Evolutionary conservation across 1,140 invertebrate species (phyloP).

Genomic region (Drosophila pandora): DNA sequence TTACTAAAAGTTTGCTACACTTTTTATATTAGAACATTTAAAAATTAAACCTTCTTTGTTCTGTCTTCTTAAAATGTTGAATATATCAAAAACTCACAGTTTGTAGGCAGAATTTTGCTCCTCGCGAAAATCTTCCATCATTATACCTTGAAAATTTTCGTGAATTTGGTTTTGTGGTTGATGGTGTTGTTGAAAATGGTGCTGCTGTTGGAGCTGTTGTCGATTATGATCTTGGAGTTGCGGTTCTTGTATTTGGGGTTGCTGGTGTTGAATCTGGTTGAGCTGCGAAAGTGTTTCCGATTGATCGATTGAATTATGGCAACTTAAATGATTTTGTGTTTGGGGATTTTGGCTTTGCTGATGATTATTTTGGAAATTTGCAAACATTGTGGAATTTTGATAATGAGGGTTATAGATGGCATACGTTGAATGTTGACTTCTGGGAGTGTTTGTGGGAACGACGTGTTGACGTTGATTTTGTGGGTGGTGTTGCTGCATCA

Average conservation of each 20-base stretch:
- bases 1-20: too few relatives aligned
- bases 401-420: conserved; percentile 55
- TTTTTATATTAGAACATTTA: too few relatives aligned
- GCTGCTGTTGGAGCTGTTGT: conserved; percentile 16
- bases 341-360: conserved; percentile 37
- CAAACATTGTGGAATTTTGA: conserved; percentile 59
- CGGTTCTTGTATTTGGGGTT: not conserved
- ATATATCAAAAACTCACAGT: conserved; percentile 58
- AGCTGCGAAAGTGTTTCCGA: conserved; percentile 7
- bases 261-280: conserved; percentile 4
- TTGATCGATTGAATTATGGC: conserved; percentile 41
- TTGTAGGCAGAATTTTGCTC: conserved; percentile 61
- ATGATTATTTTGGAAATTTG: conserved; percentile 37
- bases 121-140: conserved; percentile 78
- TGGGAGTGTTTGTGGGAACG: conserved; percentile 41
- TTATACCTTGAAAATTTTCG: conserved; percentile 65
- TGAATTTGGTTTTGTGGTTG: conserved; percentile 47
- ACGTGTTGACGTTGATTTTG: conserved; percentile 47
- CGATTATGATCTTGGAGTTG: not conserved
- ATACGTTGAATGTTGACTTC: conserved; percentile 53
- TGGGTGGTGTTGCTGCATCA: conserved; percentile 62
- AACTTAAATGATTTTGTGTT: conserved; percentile 40
- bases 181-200: conserved; percentile 16
- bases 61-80: too few relatives aligned
- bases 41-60: too few relatives aligned